These are phyloP conservation scores for Glaucidium brasilianum DNA, from an alignment of 2,113 vertebrate genomes.

Conservation along the genomic window DNA sequence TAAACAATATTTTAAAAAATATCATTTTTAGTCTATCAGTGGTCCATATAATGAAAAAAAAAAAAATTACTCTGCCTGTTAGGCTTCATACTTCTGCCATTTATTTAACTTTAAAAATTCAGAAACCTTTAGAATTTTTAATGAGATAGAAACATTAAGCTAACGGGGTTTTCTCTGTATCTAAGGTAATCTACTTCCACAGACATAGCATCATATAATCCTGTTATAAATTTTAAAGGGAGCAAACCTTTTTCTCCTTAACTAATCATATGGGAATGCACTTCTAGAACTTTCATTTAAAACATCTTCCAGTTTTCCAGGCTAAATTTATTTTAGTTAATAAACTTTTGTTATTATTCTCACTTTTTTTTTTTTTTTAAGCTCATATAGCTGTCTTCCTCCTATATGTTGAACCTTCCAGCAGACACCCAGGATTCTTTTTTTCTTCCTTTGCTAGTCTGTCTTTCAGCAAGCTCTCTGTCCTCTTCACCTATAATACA, in stretches of 20 bases:
- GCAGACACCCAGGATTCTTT: neutral
- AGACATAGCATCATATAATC: neutral
- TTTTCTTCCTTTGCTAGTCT: neutral
- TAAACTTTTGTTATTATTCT: neutral
- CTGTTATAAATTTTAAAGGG: neutral
- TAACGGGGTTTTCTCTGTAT: neutral
- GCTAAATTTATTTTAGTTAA: neutral
- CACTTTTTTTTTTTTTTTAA: neutral
- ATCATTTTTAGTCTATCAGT: neutral
- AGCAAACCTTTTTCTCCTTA: neutral
- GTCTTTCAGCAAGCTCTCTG: neutral
- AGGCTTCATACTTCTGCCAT: neutral
- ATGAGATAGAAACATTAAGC: neutral
- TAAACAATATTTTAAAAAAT: neutral
- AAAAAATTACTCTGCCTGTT: neutral
- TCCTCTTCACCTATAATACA: neutral
- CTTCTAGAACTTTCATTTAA: neutral
- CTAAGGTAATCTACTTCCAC: neutral
- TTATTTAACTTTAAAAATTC: neutral
- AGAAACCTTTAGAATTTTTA: neutral
- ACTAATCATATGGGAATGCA: neutral
- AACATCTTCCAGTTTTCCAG: neutral
- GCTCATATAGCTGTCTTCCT: neutral
- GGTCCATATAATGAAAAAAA: neutral
- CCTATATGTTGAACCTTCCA: neutral